Conservation (phyloP, 2,113 vertebrate genomes). For the Brachypodius melanocephalos region DNA sequence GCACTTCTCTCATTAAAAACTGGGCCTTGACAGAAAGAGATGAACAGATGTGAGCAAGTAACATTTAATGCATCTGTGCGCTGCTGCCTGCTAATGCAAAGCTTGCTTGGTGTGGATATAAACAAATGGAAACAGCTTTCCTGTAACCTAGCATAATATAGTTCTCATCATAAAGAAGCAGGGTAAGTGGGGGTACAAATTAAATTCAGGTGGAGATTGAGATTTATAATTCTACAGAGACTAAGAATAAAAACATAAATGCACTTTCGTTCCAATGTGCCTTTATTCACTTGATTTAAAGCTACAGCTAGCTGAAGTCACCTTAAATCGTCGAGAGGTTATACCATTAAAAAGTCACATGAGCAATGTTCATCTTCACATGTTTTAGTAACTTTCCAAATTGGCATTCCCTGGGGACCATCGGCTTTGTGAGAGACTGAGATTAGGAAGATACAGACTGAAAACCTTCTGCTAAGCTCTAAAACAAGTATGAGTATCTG, state of each 20-base stretch:
- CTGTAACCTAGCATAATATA: neutral
- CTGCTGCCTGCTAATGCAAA: neutral
- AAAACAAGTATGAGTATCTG: neutral
- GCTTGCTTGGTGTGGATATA: neutral
- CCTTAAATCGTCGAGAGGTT: conserved; percentile 15
- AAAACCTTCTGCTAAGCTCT: neutral
- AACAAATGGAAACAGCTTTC: neutral
- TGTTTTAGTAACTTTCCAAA: conserved; percentile 39
- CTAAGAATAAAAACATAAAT: conserved; percentile 43
- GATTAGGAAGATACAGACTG: neutral
- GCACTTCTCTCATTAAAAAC: neutral
- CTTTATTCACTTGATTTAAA: conserved; percentile 46
- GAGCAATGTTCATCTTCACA: neutral
- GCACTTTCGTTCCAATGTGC: conserved; percentile 9
- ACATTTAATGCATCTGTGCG: neutral
- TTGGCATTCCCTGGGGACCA: neutral
- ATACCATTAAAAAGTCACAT: conserved; percentile 21
- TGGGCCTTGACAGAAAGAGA: neutral
- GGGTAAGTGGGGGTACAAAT: neutral
- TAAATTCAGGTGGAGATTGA: neutral
- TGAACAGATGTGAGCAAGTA: neutral
- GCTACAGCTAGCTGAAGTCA: neutral
- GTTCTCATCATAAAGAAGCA: neutral
- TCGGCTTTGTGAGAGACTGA: neutral
- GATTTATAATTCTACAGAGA: conserved; percentile 57